Evolutionary conservation across 2,888 invertebrate genomes (phyloP), one percentile per base, ranked within the genome.

Genomic region (Dicycla oo): DNA sequence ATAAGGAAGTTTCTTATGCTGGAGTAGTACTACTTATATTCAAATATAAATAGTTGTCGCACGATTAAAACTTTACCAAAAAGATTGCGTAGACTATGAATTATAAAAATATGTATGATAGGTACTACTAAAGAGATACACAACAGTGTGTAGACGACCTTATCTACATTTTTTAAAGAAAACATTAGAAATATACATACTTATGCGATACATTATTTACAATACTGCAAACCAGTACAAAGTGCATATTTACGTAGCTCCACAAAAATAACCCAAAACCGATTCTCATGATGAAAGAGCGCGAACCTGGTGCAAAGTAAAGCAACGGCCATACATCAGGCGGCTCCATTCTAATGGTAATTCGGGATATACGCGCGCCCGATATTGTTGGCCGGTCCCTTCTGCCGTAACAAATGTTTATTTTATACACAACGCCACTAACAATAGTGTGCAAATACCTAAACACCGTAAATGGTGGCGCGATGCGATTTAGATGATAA

Each of bases 371-470:
- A 88, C 89, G 86, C 89, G 88, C 88, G 82, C 86, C 91, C 93
- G 94, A 94, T 95, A 95, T 95, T 95, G 94, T 86, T 94, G 91
- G 87, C 92, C 91, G 85, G 90, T 90, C 93, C 93, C 92, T 92
- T 90, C 90, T 88, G 91, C 93, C 91, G 93, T 95, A 96, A 96
- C 95, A 95, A 96, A 96, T 96, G 96, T 96, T 95, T 95, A 95
- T 96, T 95, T 96, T 96, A 96, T 96, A 95, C 96, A 95, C 95
- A 95, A 91, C 94, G 94, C 94, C 94, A 95, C 95, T 95, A 95
- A 96, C 96, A 96, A 96, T 96, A 96, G 96, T 96, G 93, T 90
- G 95, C 94, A 95, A 95, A 96, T 94, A 96, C 96, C 96, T 95
- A 95, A 94, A 95, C 95, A 93, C 91, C 92, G 92, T 94, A 93